Conservation (phyloP, 2,888 invertebrate species). For the Ophion ellenae region DNA sequence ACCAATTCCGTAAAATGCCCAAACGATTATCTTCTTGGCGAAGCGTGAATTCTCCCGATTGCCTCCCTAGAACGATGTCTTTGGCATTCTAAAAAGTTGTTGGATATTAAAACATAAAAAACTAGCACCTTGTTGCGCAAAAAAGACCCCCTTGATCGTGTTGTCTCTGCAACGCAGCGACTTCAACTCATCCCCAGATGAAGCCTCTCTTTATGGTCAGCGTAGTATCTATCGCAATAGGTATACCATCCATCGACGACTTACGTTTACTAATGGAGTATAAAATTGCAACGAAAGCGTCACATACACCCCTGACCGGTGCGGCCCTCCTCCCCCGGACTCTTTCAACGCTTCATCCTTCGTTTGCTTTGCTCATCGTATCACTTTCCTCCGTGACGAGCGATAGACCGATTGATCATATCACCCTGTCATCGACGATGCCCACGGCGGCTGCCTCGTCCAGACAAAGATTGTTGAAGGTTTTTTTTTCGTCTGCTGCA, state of each 20-base stretch:
- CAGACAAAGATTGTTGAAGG: constrained; percentile 9
- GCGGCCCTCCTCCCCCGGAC: constrained; percentile 26
- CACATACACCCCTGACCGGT: neutral
- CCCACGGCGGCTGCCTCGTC: neutral
- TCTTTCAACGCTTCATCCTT: constrained; percentile 55
- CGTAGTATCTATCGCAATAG: neutral
- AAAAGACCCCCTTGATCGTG: constrained; percentile 6
- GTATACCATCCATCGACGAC: constrained; percentile 45
- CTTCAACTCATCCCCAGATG: neutral
- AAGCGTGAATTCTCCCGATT: constrained; percentile 74
- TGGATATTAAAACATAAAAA: constrained; percentile 5
- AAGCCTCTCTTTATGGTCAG: constrained; percentile 31
- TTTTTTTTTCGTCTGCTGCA: constrained; percentile 15
- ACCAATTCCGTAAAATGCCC: constrained; percentile 75
- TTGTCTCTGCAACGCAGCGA: constrained; percentile 27
- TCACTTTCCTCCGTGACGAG: neutral
- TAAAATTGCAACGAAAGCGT: constrained; percentile 72
- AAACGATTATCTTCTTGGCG: constrained; percentile 81
- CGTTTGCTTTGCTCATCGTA: constrained; percentile 36
- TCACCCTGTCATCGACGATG: constrained; percentile 3
- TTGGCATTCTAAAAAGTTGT: constrained; percentile 57
- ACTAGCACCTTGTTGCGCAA: neutral
- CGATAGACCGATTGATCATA: neutral
- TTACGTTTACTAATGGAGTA: constrained; percentile 72
- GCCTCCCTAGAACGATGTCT: constrained; percentile 61